Conservation (phyloP, 2,113 vertebrate genomes). For the Tringa solitaria region DNA sequence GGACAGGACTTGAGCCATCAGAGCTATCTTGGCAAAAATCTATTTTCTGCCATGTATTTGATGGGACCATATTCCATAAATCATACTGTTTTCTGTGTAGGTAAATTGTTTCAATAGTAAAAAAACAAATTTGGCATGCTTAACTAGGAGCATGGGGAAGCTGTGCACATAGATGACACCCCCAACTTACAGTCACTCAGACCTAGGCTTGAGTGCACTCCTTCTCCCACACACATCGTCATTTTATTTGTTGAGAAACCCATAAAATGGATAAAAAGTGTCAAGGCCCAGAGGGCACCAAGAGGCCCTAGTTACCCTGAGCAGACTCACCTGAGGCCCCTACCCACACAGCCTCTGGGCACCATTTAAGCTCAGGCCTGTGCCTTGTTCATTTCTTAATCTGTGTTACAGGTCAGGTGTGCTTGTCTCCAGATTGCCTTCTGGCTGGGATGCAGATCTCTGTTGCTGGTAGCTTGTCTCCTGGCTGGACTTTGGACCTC, state of each 20-base stretch:
- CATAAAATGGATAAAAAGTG: not conserved
- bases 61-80: not conserved
- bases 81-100: not conserved
- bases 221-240: fast-evolving
- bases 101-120: not conserved
- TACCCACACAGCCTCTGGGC: fast-evolving
- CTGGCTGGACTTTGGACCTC: not conserved
- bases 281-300: not conserved
- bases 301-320: not conserved
- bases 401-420: fast-evolving
- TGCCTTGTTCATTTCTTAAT: fast-evolving
- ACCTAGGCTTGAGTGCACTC: not conserved
- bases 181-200: not conserved
- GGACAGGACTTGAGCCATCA: not conserved
- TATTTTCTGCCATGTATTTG: not conserved
- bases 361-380: not conserved
- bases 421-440: fast-evolving
- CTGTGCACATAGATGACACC: not conserved
- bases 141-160: not conserved
- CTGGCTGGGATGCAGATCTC: too few relatives aligned
- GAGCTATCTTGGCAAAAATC: not conserved
- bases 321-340: not conserved
- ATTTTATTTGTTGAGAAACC: not conserved
- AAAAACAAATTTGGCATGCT: not conserved
- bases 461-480: not conserved